Conservation (phyloP, 2,797 vertebrate genomes). For the Petrocephalus schoutedeni region DNA sequence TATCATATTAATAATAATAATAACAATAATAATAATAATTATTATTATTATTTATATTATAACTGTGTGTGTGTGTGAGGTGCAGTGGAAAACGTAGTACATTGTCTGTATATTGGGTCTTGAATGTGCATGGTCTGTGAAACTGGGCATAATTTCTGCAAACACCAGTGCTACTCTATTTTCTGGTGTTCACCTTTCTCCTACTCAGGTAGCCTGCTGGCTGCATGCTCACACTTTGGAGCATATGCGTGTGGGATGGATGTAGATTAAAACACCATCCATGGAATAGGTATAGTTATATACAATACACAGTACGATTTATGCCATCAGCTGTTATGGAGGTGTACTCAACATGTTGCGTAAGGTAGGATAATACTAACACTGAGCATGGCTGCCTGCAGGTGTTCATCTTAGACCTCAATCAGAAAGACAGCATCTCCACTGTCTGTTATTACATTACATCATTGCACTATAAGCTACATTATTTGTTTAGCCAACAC, state of each 20-base stretch:
- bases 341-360: neutral
- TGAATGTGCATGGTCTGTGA: neutral
- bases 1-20: no score
- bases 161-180: neutral
- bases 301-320: neutral
- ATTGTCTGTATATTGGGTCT: no score
- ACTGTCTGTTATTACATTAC: conserved; percentile 10
- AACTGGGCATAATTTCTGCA: neutral
- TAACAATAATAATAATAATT: no score
- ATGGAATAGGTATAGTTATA: conserved; percentile 79
- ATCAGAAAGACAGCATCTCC: neutral
- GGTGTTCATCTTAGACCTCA: neutral
- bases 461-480: conserved; percentile 13
- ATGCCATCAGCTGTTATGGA: neutral
- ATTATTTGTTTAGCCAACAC: neutral
- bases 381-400: neutral
- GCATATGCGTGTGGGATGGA: conserved; percentile 92
- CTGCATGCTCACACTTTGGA: conserved; percentile 91
- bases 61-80: neutral
- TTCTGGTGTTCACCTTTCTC: neutral
- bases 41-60: neutral
- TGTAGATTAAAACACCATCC: conserved; percentile 94
- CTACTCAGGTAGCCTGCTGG: conserved; percentile 79
- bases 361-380: neutral
- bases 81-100: neutral